These are phyloP conservation scores for Lochmaea crataegi DNA, from an alignment of 2,888 invertebrate genomes.

Conservation along the genomic window DNA sequence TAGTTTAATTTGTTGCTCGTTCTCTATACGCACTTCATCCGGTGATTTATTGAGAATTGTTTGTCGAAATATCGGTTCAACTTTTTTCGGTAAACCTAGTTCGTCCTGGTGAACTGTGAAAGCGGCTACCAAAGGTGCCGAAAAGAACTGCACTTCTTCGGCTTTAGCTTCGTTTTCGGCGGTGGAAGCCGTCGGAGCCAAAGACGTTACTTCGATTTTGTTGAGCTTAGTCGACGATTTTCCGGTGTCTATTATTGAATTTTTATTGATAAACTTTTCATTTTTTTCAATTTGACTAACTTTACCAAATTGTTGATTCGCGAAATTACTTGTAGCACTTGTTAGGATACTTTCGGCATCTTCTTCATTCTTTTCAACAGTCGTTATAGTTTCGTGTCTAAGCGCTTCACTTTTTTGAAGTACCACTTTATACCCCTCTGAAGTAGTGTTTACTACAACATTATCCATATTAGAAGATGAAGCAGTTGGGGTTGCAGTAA, in stretches of 20 bases:
- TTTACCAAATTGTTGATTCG: slow-evolving; percentile 38
- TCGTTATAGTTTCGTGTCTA: slow-evolving; percentile 55
- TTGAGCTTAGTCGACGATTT: slow-evolving; percentile 32
- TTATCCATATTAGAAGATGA: slow-evolving; percentile 29
- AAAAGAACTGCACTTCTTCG: slow-evolving; percentile 81
- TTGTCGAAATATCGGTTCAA: slow-evolving; percentile 77
- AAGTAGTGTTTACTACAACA: slow-evolving; percentile 4
- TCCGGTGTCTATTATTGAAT: slow-evolving; percentile 32
- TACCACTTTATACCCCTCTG: slow-evolving; percentile 52
- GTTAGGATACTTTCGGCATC: slow-evolving; percentile 58
- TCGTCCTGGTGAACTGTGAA: slow-evolving; percentile 88
- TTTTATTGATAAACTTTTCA: slow-evolving; percentile 21
- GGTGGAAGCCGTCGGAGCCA: slow-evolving; percentile 73
- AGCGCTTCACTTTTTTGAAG: slow-evolving; percentile 59
- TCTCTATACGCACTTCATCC: slow-evolving; percentile 19
- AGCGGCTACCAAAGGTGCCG: slow-evolving; percentile 85
- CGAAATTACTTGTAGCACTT: slow-evolving; percentile 57
- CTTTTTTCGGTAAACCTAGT: slow-evolving; percentile 81
- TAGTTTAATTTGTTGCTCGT: slow-evolving; percentile 25
- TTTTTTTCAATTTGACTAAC: slow-evolving; percentile 32
- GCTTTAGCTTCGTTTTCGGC: slow-evolving; percentile 75
- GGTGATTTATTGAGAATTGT: slow-evolving; percentile 53
- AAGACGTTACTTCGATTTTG: slow-evolving; percentile 54
- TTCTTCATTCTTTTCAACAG: slow-evolving; percentile 47
- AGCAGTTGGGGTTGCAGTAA: slow-evolving; percentile 62